A percentile compares a stretch with the other conserved stretches of the same genome.
Conservation (phyloP, 2,113 vertebrate genomes). For the Pyrgilauda ruficollis region DNA sequence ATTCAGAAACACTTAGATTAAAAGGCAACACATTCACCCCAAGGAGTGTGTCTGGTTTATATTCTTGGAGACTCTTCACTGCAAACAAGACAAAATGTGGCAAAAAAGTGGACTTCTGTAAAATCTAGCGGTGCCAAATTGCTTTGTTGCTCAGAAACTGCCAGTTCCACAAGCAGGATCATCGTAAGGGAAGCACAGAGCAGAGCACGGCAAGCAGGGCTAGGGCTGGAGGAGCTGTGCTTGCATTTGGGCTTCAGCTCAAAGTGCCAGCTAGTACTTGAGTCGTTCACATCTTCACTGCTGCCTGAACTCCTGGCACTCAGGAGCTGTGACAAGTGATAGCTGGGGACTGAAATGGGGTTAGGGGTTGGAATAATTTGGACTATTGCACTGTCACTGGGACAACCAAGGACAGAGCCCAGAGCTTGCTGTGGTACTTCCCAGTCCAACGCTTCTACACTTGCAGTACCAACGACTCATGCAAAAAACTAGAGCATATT, state of each 20-base stretch:
- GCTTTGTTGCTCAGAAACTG: not conserved
- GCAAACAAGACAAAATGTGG: not conserved
- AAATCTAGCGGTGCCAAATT: not conserved
- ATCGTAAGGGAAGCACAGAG: not conserved
- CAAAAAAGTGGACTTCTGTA: not conserved
- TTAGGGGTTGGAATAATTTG: not conserved
- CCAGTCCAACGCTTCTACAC: accelerated
- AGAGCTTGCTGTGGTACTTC: not conserved
- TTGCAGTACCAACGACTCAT: not conserved
- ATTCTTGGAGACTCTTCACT: not conserved
- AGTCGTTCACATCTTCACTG: not conserved
- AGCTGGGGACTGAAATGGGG: not conserved
- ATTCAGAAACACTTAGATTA: not conserved
- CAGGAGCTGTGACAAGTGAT: not conserved
- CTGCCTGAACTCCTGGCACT: accelerated
- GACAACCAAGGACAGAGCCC: not conserved
- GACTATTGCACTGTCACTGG: not conserved
- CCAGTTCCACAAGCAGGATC: not conserved
- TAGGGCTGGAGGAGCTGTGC: not conserved
- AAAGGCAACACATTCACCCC: not conserved
- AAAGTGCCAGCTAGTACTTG: not conserved
- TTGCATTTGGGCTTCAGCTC: not conserved
- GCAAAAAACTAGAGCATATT: not conserved
- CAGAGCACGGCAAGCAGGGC: not conserved
- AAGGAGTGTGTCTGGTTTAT: accelerated